Percentiles rank a stretch among this genome's conserved stretches.
Evolutionary conservation across 2,888 invertebrate species (phyloP).

Genomic region (Alsophila aescularia): DNA sequence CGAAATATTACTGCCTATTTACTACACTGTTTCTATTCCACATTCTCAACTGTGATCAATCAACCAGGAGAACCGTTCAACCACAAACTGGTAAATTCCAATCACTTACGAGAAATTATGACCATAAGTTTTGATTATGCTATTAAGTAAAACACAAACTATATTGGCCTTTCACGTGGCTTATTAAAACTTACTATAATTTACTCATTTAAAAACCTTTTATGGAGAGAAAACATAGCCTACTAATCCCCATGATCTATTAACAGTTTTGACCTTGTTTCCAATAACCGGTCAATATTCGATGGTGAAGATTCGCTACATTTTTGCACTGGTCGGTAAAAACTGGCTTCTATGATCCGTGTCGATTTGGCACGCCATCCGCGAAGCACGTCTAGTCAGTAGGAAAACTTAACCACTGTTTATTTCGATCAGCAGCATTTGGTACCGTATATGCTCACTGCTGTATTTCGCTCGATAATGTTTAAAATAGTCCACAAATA

Average conservation of each 20-base stretch:
- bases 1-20: background rate
- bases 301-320: conserved; percentile 8
- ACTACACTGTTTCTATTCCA: conserved; percentile 5
- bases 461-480: too few species aligned
- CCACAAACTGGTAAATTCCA: conserved; percentile 20
- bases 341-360: conserved; percentile 50
- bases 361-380: conserved; percentile 49
- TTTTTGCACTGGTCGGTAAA: conserved; percentile 39
- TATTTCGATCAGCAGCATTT: background rate
- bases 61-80: conserved; percentile 11
- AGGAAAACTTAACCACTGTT: background rate
- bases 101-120: conserved; percentile 13
- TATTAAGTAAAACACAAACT: conserved; percentile 25
- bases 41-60: conserved; percentile 11
- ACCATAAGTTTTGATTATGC: conserved; percentile 18
- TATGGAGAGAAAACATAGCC: background rate
- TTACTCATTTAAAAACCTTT: background rate
- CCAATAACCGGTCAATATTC: conserved; percentile 19
- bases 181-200: conserved; percentile 14
- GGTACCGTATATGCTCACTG: too few species aligned
- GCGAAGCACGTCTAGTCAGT: conserved; percentile 9
- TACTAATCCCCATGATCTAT: background rate
- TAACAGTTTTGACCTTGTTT: conserved; percentile 24
- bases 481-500: too few species aligned
- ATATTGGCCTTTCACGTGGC: conserved; percentile 17